Evolutionary conservation across 2,888 invertebrate species (phyloP).

Genomic region (Cryptocephalus primarius): DNA sequence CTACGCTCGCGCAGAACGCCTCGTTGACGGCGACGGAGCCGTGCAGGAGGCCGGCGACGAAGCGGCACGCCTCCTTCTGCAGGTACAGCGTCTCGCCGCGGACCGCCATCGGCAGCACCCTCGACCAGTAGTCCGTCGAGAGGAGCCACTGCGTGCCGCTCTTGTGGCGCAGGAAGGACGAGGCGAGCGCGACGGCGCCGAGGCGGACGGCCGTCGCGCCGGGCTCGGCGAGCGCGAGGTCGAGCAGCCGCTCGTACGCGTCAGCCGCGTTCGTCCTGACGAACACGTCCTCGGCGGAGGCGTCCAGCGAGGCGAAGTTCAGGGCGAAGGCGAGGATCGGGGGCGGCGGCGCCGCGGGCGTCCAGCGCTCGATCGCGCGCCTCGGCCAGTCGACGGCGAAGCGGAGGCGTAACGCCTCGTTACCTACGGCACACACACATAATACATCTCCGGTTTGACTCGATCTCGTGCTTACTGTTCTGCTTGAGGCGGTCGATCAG

Average conservation of each 20-base stretch:
- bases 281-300: constrained; percentile 48
- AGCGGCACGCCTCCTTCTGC: constrained; percentile 52
- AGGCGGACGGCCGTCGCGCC: constrained; percentile 43
- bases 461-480: no score
- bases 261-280: constrained; percentile 42
- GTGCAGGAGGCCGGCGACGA: constrained; percentile 49
- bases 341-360: constrained; percentile 3
- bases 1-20: constrained; percentile 43
- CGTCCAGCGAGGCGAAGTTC: constrained; percentile 49
- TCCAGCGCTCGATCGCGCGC: no score
- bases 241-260: constrained; percentile 29
- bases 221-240: not conserved
- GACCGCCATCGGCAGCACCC: constrained; percentile 51
- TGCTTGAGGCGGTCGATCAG: constrained; percentile 31
- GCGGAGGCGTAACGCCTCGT: no score
- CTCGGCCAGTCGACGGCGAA: no score
- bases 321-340: constrained; percentile 46
- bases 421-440: no score
- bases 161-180: constrained; percentile 48
- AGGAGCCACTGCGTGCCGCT: constrained; percentile 56
- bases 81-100: constrained; percentile 62
- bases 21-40: constrained; percentile 43
- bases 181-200: constrained; percentile 53
- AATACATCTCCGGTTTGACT: no score
- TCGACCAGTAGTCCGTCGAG: constrained; percentile 51